Conservation (phyloP, 2,797 vertebrate genomes). For the Chelonia mydas region DNA sequence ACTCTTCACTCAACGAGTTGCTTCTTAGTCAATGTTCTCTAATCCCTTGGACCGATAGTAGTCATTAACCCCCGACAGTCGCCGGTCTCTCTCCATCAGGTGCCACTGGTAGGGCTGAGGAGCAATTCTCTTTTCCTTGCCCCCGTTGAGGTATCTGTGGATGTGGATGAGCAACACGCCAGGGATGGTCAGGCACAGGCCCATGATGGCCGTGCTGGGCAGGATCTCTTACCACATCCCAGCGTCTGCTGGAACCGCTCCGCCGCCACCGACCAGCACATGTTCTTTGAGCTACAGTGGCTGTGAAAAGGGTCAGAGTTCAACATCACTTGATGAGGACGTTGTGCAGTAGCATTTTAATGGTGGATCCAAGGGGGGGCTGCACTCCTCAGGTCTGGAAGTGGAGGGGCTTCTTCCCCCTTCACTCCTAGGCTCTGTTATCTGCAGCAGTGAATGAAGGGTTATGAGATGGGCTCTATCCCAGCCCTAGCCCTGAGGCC, state of each 20-base stretch:
- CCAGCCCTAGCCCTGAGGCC: background rate
- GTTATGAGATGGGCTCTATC: background rate
- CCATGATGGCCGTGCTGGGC: constrained; percentile 85
- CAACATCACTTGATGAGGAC: too few species aligned
- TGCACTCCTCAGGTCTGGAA: background rate
- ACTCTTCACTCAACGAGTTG: background rate
- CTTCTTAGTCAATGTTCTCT: constrained; percentile 89
- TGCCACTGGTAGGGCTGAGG: constrained; percentile 85
- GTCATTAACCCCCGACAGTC: constrained; percentile 82
- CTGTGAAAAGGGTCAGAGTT: too few species aligned
- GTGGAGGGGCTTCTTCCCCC: background rate
- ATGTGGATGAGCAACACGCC: constrained; percentile 84
- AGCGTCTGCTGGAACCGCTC: rapidly evolving
- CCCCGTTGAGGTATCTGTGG: constrained; percentile 83
- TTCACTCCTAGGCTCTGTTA: background rate
- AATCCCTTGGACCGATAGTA: constrained; percentile 89
- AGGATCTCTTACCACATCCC: constrained; percentile 96
- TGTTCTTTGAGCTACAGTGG: too few species aligned
- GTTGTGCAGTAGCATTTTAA: too few species aligned
- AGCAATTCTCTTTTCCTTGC: constrained; percentile 90
- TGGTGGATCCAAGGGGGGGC: too few species aligned
- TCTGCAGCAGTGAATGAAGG: background rate
- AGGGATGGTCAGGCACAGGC: constrained; percentile 85
- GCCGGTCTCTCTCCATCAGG: constrained; percentile 89
- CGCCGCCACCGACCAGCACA: too few species aligned